These are phyloP conservation scores for Salpingus planirostris DNA, from an alignment of 2,888 invertebrate genomes.

Conservation along the genomic window DNA sequence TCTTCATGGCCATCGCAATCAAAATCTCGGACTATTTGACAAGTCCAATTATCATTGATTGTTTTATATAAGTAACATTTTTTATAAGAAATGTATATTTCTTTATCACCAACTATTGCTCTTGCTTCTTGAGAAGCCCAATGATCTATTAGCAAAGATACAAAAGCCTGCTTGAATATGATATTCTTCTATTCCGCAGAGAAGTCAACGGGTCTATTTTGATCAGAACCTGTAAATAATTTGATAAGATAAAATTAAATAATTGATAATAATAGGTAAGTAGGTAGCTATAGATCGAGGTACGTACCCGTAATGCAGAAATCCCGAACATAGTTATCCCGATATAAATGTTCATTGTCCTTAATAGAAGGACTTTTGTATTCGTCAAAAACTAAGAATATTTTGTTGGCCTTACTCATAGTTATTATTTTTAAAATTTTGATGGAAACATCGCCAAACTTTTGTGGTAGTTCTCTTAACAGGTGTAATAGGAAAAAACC, in stretches of 20 bases:
- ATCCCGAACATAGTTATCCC: too few species aligned
- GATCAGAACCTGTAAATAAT: slow-evolving; percentile 26
- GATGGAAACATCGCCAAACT: slow-evolving; percentile 25
- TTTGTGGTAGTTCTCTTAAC: too few species aligned
- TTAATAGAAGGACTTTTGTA: slow-evolving; percentile 31
- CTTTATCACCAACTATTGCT: not conserved
- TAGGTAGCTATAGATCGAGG: too few species aligned
- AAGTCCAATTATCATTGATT: too few species aligned
- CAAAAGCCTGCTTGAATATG: slow-evolving; percentile 27
- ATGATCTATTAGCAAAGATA: slow-evolving; percentile 23
- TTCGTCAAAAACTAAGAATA: slow-evolving; percentile 27
- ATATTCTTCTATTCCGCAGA: slow-evolving; percentile 24
- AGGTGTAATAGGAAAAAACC: slow-evolving; percentile 23
- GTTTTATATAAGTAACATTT: not conserved
- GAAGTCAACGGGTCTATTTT: slow-evolving; percentile 27
- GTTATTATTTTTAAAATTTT: slow-evolving; percentile 26
- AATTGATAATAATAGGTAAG: too few species aligned
- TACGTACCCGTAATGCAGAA: too few species aligned
- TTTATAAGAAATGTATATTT: not conserved
- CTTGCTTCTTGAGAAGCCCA: slow-evolving; percentile 14
- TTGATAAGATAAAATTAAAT: too few species aligned
- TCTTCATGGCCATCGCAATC: not conserved
- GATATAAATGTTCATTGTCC: too few species aligned
- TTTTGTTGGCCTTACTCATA: slow-evolving; percentile 17
- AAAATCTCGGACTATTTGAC: too few species aligned